phyloP scores from a whole-genome alignment of 2,888 invertebrate species.

The Allacma fusca region DNA sequence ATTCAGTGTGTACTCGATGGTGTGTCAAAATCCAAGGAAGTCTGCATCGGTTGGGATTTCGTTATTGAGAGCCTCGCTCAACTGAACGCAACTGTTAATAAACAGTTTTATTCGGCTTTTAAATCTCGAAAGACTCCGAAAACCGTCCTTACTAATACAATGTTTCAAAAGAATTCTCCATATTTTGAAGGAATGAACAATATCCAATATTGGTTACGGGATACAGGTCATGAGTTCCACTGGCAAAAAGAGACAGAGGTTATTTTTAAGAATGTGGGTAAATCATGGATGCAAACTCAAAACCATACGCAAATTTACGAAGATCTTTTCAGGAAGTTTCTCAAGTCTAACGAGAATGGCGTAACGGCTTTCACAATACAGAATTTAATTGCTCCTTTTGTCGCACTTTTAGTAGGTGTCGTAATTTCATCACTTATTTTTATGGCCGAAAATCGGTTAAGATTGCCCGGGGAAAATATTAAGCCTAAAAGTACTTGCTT shows the following conservation, averaged over 20 bases:
- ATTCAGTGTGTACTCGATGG: neutral
- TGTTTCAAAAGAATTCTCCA: conserved; percentile 14
- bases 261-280: conserved; percentile 1
- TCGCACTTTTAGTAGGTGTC: neutral
- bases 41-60: conserved; percentile 28
- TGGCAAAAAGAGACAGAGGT: neutral
- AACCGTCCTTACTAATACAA: conserved; percentile 14
- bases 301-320: neutral
- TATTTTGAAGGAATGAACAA: neutral
- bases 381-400: conserved; percentile 16
- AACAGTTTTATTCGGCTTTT: neutral
- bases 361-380: neutral
- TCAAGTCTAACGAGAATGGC: neutral
- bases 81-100: neutral
- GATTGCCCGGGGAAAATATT: no score
- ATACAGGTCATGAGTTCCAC: conserved; percentile 22
- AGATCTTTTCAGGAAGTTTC: neutral
- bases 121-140: neutral
- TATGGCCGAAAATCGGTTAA: neutral
- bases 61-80: neutral
- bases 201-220: neutral
- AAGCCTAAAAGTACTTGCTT: no score
- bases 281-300: conserved; percentile 8
- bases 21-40: neutral
- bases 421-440: neutral